Evolutionary conservation across 2,797 vertebrate species (phyloP), one percentile per base, ranked within the genome.

Genomic region (Bryconaethiops microstoma): DNA sequence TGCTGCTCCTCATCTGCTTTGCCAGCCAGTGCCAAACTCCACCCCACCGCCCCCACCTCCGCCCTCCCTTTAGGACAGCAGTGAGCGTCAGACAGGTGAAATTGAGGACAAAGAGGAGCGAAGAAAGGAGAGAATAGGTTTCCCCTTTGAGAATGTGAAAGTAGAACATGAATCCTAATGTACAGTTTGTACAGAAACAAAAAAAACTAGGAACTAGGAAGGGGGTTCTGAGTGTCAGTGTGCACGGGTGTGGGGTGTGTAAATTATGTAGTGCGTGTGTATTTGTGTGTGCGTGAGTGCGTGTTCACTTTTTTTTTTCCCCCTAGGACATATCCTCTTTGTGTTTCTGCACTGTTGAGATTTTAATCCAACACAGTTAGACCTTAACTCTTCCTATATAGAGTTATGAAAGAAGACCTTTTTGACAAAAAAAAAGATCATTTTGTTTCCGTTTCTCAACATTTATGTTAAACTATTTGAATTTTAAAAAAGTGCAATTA

Each of bases 401-500:
- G 87, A 92, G 88, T 90, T 76, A 71, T 87, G 52, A 86, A 87
- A 86, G 84, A 80, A 88, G 77, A 80, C 76, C 65, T 81, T 86
- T 90, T 88, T 85, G 80, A 85, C 76, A 74, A 75, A 74, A 85
- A 70, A 81, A 75, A 79, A 88, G 88, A 83, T 86, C 77, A 83
- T 86, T 85, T 88, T 67, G 55, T 84, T 84, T 87, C 87, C 63
- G 87, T 90, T 88, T 89, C 88, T 92, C 85, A 88, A 86, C 81
- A 89, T 88, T 90, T 88, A 91, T 87, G 88, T 85, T 87, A 74
- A 91, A 92, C 92, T 92, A 92, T 87, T 87, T 92, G 85, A 90
- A 88, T 82, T 83, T 77, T 78, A 84, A 79, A 94, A 94, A 94
- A 95, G 94, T 95, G 94, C 94, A 95, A 95, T 95, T 95, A 95